Base-by-base conservation (phyloP, 2,113 vertebrate genomes). In the Thryonomys swinderianus region DNA sequence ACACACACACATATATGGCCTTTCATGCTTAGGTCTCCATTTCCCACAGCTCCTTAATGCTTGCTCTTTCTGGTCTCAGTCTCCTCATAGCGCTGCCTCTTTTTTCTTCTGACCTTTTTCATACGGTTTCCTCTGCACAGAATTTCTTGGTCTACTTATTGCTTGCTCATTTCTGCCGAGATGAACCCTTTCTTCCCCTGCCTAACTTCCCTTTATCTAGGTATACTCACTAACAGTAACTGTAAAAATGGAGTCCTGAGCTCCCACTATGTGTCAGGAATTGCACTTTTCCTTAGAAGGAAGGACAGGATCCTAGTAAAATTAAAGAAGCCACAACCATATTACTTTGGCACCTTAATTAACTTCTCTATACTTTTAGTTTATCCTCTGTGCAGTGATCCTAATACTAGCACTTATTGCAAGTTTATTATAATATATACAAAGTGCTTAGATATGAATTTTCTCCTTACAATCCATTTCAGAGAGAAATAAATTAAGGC, bases 1-100 rank as follows among this genome's bases (percentile, higher is more conserved):
- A n/a, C n/a, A n/a, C n/a, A n/a, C n/a, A n/a, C n/a, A n/a, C 59
- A 16, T 4, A 20, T 10, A 2, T 59, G 1, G 6, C 27, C 10
- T 10, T 34, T n/a, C 53, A 53, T 17, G 48, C 37, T 27, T 66
- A 1, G 16, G 55, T 27, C 7, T 71, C 32, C 32, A 20, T 42
- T 62, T 66, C 51, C 30, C 30, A 25, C 13, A 3, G 9, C 27
- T 34, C 20, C 21, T 25, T 59, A n/a, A 82, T n/a, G 51, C 8
- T n/a, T n/a, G 51, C 8, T n/a, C 55, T 21, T 40, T 82, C 30
- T 37, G 30, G 17, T 71, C 20, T 34, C 3, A 3, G 0, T 34
- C 16, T 32, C 12, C 30, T 80, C 20, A 25, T 17, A 48, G n/a
- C 16, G 34, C 59, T 0, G 18, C 7, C 37, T 59, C 13, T 18